phyloP scores from a whole-genome alignment of 2,888 invertebrate genomes.

The Pterostichus niger region DNA sequence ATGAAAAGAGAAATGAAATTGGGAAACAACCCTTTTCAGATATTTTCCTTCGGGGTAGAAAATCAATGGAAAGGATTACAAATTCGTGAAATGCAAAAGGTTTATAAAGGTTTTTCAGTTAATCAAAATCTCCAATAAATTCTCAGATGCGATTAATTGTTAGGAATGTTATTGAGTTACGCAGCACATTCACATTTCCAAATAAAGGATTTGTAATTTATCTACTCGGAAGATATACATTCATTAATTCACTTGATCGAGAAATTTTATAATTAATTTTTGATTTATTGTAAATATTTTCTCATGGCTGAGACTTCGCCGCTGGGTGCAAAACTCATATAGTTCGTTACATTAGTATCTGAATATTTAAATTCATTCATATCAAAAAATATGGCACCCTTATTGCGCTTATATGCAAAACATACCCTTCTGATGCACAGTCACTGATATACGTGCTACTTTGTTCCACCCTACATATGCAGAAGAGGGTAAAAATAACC shows the following conservation, averaged over 20 bases:
- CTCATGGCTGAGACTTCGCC: neutral
- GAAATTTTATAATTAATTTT: conserved; percentile 52
- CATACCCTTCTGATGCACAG: conserved; percentile 54
- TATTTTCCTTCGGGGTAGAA: conserved; percentile 56
- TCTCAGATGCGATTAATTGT: conserved; percentile 73
- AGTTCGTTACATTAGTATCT: conserved; percentile 55
- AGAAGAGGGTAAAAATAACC: conserved; percentile 64
- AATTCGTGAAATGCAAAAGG: conserved; percentile 51
- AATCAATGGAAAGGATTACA: conserved; percentile 59
- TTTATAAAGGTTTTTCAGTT: conserved; percentile 67
- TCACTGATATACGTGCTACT: conserved; percentile 57
- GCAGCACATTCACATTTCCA: conserved; percentile 42
- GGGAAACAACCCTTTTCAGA: conserved; percentile 57
- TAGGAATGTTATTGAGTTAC: conserved; percentile 75
- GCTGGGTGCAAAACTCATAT: neutral
- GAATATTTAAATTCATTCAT: conserved; percentile 61
- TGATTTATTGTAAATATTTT: conserved; percentile 48
- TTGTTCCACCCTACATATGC: conserved; percentile 59
- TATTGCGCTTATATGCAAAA: conserved; percentile 51
- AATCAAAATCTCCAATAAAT: conserved; percentile 73
- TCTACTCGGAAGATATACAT: conserved; percentile 25
- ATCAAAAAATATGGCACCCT: conserved; percentile 51
- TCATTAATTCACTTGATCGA: conserved; percentile 37
- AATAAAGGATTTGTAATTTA: conserved; percentile 57
- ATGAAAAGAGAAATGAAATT: conserved; percentile 54